Evolutionary conservation across 2,797 vertebrate genomes (phyloP).

Genomic region (Squalus acanthias): DNA sequence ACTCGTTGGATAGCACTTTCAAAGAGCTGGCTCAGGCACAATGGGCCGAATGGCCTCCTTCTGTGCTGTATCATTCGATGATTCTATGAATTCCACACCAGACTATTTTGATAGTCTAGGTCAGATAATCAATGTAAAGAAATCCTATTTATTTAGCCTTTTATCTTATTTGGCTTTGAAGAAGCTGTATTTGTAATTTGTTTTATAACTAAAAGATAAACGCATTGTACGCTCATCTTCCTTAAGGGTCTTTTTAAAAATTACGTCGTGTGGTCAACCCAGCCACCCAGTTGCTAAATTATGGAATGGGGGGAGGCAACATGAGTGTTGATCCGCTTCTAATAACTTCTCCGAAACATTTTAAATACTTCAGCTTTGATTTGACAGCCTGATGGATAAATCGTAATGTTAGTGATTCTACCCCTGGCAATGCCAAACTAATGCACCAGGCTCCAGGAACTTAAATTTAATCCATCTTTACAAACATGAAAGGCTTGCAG

Average conservation of each 20-base stretch:
- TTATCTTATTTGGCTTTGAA: background rate
- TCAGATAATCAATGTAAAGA: background rate
- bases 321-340: background rate
- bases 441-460: background rate
- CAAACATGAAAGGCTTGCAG: background rate
- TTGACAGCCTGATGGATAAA: background rate
- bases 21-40: background rate
- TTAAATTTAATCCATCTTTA: background rate
- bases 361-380: background rate
- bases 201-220: background rate
- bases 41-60: background rate
- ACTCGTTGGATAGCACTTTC: background rate
- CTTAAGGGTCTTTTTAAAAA: background rate
- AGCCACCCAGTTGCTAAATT: background rate
- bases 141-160: background rate
- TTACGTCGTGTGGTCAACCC: background rate
- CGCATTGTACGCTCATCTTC: background rate
- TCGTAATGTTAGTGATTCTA: background rate
- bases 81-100: background rate
- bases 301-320: background rate
- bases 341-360: background rate
- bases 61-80: background rate
- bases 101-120: background rate
- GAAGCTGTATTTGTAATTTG: background rate
- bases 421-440: background rate